These are phyloP conservation scores for Typhlomys cinereus DNA, from an alignment of 2,113 vertebrate species.

Conservation along the genomic window DNA sequence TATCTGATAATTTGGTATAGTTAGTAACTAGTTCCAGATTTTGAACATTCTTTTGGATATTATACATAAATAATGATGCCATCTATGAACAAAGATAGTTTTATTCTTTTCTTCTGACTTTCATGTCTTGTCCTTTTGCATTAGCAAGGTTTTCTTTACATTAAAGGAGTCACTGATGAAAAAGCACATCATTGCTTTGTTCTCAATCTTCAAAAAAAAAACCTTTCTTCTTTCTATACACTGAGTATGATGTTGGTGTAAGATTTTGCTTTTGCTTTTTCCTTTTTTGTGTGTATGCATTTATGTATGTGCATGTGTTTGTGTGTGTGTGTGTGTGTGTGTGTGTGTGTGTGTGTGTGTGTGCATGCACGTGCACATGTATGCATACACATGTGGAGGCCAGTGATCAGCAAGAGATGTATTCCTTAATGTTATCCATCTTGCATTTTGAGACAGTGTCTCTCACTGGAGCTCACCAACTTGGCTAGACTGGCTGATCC, in stretches of 20 bases:
- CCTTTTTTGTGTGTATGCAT: too few relatives aligned
- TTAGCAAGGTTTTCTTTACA: neutral
- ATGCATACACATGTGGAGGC: too few relatives aligned
- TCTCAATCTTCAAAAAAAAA: neutral
- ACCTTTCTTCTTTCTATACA: neutral
- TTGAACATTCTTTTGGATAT: neutral
- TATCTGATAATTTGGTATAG: neutral
- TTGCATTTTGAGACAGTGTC: too few relatives aligned
- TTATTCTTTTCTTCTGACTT: neutral
- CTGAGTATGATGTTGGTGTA: neutral
- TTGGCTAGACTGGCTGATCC: too few relatives aligned
- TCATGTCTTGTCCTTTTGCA: neutral
- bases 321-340: too few relatives aligned
- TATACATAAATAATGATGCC: neutral
- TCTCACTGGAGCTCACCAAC: too few relatives aligned
- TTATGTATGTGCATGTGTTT: too few relatives aligned
- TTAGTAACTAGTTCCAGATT: neutral
- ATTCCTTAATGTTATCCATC: too few relatives aligned
- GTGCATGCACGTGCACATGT: too few relatives aligned
- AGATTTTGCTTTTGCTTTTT: too few relatives aligned
- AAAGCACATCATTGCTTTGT: neutral
- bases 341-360: too few relatives aligned
- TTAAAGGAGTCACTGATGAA: neutral
- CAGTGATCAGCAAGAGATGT: too few relatives aligned
- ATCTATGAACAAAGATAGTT: neutral